Evolutionary conservation across 2,888 invertebrate species (phyloP), one percentile per base, ranked within the genome.

Genomic region (Athalia rosae): DNA sequence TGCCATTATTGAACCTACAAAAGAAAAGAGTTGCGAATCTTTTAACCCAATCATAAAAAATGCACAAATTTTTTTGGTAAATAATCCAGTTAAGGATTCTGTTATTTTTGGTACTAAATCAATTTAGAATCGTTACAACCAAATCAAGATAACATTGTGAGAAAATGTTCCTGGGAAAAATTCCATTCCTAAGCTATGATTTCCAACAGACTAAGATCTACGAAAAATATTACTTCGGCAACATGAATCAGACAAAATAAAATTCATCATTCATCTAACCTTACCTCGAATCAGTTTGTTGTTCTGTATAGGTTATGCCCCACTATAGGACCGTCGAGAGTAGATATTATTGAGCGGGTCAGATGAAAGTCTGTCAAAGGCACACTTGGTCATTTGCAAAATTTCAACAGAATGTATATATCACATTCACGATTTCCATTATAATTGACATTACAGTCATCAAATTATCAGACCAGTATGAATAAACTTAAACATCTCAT

Each of bases 231-330:
- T 2, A 28, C 28, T 28, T 28, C 28, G 2, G 28, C 28, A 28
- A 28, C 28, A 28, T 28, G 28, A 28, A 28, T 28, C 28, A 28
- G 28, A 28, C 28, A 28, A 28, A 28, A 15, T 11, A 3, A 50
- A 50, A 50, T 11, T 48, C 6, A 50, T 7, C 48, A 53, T 50
- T 50, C 11, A 67, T 50, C 67, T 67, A 53, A 67, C 67, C 53
- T 67, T 28, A 13, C 41, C 11, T 41, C 50, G 50, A 0, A 48
- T 28, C 9, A 9, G 15, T 67, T 50, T 41, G 53, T 50, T 50
- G 28, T 67, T 8, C n/a, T 6, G 50, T 67, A 28, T 15, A 67
- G 67, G 67, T 67, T 67, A 67, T 67, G 53, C 67, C 48, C 28
- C 50, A 67, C 50, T n/a, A n/a, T n/a, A n/a, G n/a, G n/a, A n/a